Percentiles rank a stretch among this genome's conserved stretches.
Conservation (phyloP, 1,140 invertebrate genomes). For the Heterodera carotae region DNA sequence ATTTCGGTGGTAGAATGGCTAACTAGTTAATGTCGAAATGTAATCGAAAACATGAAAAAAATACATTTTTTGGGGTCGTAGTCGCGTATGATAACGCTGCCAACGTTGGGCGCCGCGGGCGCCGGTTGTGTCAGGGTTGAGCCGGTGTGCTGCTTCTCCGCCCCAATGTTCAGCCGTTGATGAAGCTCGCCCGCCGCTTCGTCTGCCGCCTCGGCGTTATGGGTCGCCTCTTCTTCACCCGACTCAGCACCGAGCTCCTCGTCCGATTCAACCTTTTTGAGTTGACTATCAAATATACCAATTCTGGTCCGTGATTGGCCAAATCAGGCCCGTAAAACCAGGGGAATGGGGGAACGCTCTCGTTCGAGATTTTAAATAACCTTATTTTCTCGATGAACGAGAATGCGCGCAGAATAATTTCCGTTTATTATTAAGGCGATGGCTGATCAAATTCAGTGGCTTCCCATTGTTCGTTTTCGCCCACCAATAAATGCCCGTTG, state of each 20-base stretch:
- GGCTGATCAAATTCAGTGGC: too few species aligned
- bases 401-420: too few species aligned
- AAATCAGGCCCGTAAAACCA: too few species aligned
- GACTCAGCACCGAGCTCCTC: constrained; percentile 48
- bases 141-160: constrained; percentile 36
- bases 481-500: too few species aligned
- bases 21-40: background rate
- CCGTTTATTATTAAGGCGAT: too few species aligned
- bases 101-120: constrained; percentile 75
- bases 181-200: constrained; percentile 4
- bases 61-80: constrained; percentile 80
- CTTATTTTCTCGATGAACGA: too few species aligned
- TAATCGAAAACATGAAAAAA: background rate
- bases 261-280: constrained; percentile 53
- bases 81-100: constrained; percentile 89
- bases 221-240: background rate
- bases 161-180: constrained; percentile 1
- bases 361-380: too few species aligned
- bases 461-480: too few species aligned
- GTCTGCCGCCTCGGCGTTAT: constrained; percentile 12
- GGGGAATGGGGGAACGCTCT: too few species aligned
- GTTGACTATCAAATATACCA: too few species aligned
- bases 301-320: too few species aligned
- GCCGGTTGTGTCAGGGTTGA: constrained; percentile 71
- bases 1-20: too few species aligned